Base-by-base conservation (phyloP, 1,140 invertebrate genomes). In the Yoshiicerus persimilis region DNA sequence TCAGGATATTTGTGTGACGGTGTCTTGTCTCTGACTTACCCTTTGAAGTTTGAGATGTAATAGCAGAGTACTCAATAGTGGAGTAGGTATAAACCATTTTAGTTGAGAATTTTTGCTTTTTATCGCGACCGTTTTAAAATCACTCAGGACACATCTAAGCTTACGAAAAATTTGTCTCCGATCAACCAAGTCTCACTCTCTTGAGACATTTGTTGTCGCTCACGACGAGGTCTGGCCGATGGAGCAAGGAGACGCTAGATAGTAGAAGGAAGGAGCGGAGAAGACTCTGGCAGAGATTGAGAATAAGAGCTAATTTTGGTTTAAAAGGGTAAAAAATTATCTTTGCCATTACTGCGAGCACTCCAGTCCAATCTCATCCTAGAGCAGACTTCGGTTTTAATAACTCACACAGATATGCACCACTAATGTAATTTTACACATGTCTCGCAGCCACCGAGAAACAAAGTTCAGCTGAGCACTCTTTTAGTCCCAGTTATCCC, bases 51-150 rank as follows among this genome's bases (percentile, higher is more conserved):
- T n/a, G n/a, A n/a, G n/a, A n/a, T n/a, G n/a, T n/a, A n/a, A n/a
- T n/a, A n/a, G n/a, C n/a, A n/a, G n/a, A n/a, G n/a, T n/a, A n/a
- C n/a, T 27, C 10, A 27, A 30, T 27, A 0, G 64, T 32, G 23
- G 66, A 30, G 16, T 70, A 47, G 36, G 34, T 13, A 66, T 9
- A 32, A 38, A 80, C 16, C 75, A 20, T 80, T 80, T 80, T 80
- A 36, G 20, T 80, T 34, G 8, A 36, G 30, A 32, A 80, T 34
- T 80, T 80, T 80, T 23, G 75, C 75, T 80, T 80, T 80, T 80
- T 80, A 80, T 80, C 75, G 75, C 75, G 23, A 80, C 34, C 75
- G 38, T 80, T 80, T 80, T 34, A 32, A n/a, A 80, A 80, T 70
- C 64, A 70, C 64, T 70, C 64, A 80, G 23, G 32, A 80, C 75